These are phyloP conservation scores for Hucho hucho DNA, from an alignment of 2,113 vertebrate genomes.

Conservation along the genomic window DNA sequence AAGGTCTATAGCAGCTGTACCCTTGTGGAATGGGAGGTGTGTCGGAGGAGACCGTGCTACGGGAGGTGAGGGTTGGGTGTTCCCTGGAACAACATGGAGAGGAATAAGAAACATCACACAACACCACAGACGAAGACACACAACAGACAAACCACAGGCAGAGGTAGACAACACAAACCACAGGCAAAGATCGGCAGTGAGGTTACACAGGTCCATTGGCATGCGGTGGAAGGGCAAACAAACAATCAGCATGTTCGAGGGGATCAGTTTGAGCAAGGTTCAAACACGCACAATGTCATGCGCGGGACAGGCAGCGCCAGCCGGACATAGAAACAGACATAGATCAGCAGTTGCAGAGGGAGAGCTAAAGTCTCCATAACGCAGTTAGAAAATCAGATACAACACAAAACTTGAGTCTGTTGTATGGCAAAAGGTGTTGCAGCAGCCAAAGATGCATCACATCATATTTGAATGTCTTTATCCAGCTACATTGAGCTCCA, in stretches of 20 bases:
- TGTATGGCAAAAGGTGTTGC: slow-evolving; percentile 33
- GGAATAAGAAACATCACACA: slow-evolving; percentile 36
- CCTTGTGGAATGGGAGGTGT: slow-evolving; percentile 71
- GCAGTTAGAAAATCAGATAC: slow-evolving; percentile 4
- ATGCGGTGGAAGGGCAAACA: slow-evolving; percentile 51
- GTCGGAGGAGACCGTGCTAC: slow-evolving; percentile 64
- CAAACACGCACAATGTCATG: slow-evolving; percentile 45
- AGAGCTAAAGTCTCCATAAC: not conserved
- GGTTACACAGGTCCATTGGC: slow-evolving; percentile 11
- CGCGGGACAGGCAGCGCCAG: slow-evolving; percentile 7
- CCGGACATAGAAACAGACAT: not conserved
- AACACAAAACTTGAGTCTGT: slow-evolving; percentile 11
- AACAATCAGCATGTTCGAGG: slow-evolving; percentile 27
- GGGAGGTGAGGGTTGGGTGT: slow-evolving; percentile 75
- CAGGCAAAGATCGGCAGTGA: slow-evolving; percentile 39
- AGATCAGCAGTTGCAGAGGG: slow-evolving; percentile 8
- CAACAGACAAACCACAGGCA: slow-evolving; percentile 17
- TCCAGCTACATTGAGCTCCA: too few relatives aligned
- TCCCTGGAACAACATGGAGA: slow-evolving; percentile 76
- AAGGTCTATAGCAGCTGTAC: slow-evolving; percentile 69
- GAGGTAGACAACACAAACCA: slow-evolving; percentile 6
- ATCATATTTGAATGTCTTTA: slow-evolving; percentile 1
- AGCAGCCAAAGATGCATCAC: slow-evolving; percentile 35
- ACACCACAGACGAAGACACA: slow-evolving; percentile 16
- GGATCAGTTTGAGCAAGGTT: slow-evolving; percentile 33